Conservation (phyloP, 2,113 vertebrate species). For the Melierax canorus region DNA sequence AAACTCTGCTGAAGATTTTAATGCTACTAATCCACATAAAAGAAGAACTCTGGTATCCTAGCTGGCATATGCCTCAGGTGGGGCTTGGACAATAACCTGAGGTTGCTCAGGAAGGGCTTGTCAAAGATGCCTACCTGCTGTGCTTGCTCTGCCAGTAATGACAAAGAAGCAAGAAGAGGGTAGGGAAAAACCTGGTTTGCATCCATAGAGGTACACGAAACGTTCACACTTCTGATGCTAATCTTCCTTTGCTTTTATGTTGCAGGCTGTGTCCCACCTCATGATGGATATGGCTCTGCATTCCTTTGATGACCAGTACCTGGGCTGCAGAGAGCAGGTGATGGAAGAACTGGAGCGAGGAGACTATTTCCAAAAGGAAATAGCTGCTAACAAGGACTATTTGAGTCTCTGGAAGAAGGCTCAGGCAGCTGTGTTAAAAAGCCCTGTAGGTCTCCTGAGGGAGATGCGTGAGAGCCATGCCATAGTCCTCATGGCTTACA, state of each 20-base stretch:
- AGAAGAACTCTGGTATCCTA: background rate
- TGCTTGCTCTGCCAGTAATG: background rate
- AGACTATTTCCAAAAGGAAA: conserved; percentile 60
- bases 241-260: background rate
- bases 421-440: background rate
- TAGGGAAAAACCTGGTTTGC: background rate
- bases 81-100: background rate
- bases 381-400: background rate
- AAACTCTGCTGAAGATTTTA: background rate
- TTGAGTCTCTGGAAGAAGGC: conserved; percentile 30
- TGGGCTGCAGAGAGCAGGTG: conserved; percentile 53
- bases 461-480: conserved; percentile 42
- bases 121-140: background rate
- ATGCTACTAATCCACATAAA: background rate
- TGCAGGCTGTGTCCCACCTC: background rate
- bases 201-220: background rate
- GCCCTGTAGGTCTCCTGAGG: background rate
- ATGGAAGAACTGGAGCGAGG: conserved; percentile 34
- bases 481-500: conserved; percentile 68
- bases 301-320: conserved; percentile 74
- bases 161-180: background rate
- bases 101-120: background rate
- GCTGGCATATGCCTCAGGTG: background rate
- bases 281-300: conserved; percentile 46
- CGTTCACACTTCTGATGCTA: background rate